Conservation (phyloP, 2,888 invertebrate genomes). For the Himalopsyche kuldschensis region DNA sequence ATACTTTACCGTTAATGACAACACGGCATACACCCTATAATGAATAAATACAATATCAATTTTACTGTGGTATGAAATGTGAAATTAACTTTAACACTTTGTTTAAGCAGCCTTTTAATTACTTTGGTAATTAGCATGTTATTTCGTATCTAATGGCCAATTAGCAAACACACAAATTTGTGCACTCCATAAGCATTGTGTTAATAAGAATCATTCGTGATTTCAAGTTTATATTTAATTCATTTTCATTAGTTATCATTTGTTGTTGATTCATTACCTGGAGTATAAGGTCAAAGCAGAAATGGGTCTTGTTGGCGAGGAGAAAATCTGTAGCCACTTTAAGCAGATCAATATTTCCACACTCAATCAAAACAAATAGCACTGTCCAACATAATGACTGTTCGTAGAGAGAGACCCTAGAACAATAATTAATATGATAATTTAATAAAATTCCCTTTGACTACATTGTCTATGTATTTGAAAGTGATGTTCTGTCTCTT, state of each 20-base stretch:
- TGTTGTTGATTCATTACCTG: constrained; percentile 45
- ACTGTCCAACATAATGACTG: constrained; percentile 56
- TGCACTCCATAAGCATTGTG: too few relatives aligned
- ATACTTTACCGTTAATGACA: constrained; percentile 8
- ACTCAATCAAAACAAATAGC: constrained; percentile 50
- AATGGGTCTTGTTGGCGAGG: constrained; percentile 49
- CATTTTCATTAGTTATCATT: too few relatives aligned
- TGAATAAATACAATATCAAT: neutral
- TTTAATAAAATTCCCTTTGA: too few relatives aligned
- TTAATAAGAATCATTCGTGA: too few relatives aligned
- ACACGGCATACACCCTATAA: constrained; percentile 35
- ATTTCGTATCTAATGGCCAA: too few relatives aligned
- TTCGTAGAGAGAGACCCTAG: constrained; percentile 55
- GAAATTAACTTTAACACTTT: too few relatives aligned
- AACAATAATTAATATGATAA: constrained; percentile 26
- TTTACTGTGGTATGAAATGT: neutral
- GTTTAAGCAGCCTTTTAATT: too few relatives aligned
- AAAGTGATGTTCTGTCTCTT: too few relatives aligned
- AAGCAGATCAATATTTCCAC: constrained; percentile 52
- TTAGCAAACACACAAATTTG: too few relatives aligned
- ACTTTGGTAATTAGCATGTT: too few relatives aligned
- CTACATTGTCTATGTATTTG: too few relatives aligned
- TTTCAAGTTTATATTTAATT: too few relatives aligned
- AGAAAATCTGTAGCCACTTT: constrained; percentile 52
- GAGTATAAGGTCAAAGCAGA: constrained; percentile 53